These are phyloP conservation scores for Drosophila mettleri DNA, from an alignment of 2,888 invertebrate genomes.

Conservation along the genomic window DNA sequence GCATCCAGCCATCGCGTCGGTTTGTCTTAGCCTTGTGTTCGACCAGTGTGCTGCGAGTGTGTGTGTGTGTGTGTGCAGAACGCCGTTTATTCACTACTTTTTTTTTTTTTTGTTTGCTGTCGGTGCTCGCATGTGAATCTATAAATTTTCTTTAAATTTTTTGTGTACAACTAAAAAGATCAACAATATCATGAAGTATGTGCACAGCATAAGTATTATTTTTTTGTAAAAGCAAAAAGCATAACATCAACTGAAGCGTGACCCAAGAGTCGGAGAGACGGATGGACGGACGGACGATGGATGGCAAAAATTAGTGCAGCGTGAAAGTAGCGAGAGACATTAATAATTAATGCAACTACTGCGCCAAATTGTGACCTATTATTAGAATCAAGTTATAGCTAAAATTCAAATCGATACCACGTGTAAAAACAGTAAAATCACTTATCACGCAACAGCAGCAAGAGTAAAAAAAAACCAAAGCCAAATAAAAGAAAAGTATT, in stretches of 20 bases:
- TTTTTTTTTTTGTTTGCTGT: slow-evolving; percentile 13
- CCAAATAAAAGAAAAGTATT: slow-evolving; percentile 41
- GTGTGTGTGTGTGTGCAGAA: slow-evolving; percentile 12
- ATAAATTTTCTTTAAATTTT: slow-evolving; percentile 1
- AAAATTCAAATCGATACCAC: slow-evolving; percentile 47
- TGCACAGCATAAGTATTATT: slow-evolving; percentile 24
- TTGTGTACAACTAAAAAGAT: slow-evolving; percentile 17
- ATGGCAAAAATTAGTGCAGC: slow-evolving; percentile 34
- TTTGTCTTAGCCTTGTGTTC: slow-evolving; percentile 31
- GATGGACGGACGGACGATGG: slow-evolving; percentile 20
- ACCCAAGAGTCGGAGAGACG: slow-evolving; percentile 40
- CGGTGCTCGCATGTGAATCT: slow-evolving; percentile 34
- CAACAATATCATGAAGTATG: slow-evolving; percentile 17
- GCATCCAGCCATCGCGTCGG: slow-evolving; percentile 44
- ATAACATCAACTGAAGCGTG: slow-evolving; percentile 63
- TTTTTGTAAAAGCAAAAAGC: slow-evolving; percentile 8
- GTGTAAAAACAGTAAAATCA: slow-evolving; percentile 14
- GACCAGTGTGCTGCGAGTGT: slow-evolving; percentile 11
- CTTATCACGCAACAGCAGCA: slow-evolving; percentile 50
- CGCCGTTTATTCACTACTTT: slow-evolving; percentile 25
- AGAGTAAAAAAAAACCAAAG: background rate
- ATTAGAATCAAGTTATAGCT: slow-evolving; percentile 20
- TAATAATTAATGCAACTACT: slow-evolving; percentile 38
- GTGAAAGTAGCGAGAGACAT: slow-evolving; percentile 51
- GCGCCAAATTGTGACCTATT: slow-evolving; percentile 22